Conservation (phyloP, 1,140 invertebrate genomes). For the Calycopis cecrops region DNA sequence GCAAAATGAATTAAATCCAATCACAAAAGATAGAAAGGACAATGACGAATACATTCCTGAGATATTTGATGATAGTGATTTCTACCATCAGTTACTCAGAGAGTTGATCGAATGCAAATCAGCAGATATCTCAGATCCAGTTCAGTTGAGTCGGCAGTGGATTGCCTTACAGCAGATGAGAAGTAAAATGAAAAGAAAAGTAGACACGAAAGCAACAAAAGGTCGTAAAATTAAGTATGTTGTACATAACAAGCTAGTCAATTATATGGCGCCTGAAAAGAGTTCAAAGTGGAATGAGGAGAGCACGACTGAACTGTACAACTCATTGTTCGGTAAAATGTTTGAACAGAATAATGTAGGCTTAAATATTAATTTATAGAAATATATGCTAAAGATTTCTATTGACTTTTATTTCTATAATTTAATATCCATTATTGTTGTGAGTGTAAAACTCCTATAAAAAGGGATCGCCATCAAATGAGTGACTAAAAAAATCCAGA, state of each 20-base stretch:
- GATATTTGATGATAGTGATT: conserved; percentile 98
- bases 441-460: no score
- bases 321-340: conserved; percentile 88
- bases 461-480: no score
- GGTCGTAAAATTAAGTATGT: conserved; percentile 93
- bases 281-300: conserved; percentile 83
- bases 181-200: conserved; percentile 91
- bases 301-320: conserved; percentile 87
- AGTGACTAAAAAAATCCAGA: no score
- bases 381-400: conserved; percentile 5
- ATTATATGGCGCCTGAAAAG: conserved; percentile 93
- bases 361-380: conserved; percentile 49
- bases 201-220: conserved; percentile 94
- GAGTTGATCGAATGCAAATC: conserved; percentile 95
- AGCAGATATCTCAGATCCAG: conserved; percentile 86
- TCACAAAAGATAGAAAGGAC: conserved; percentile 54
- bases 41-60: conserved; percentile 84
- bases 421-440: no score
- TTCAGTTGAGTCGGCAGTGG: conserved; percentile 88
- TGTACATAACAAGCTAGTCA: conserved; percentile 92
- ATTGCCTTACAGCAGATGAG: conserved; percentile 93
- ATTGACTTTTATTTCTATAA: no score
- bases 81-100: conserved; percentile 94
- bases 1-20: conserved; percentile 42
- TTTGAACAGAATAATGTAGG: conserved; percentile 66